Evolutionary conservation across 2,888 invertebrate species (phyloP).

Genomic region (Aelia acuminata): DNA sequence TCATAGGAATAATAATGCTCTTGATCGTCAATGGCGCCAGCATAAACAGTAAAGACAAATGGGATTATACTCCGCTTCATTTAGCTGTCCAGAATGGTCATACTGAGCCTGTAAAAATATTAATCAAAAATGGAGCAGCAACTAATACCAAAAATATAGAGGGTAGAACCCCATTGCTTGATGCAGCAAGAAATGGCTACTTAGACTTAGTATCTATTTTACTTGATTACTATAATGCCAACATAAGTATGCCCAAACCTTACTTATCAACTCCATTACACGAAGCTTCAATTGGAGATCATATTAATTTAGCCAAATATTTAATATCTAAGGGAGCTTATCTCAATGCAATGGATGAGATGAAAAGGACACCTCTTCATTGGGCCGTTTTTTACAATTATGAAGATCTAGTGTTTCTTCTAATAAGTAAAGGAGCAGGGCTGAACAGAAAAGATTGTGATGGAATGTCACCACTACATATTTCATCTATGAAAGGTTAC

Average conservation of each 20-base stretch:
- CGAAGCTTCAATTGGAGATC: slow-evolving; percentile 8
- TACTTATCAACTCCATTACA: slow-evolving; percentile 18
- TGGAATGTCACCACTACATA: slow-evolving; percentile 33
- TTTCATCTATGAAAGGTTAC: slow-evolving; percentile 36
- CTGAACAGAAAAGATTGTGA: slow-evolving; percentile 37
- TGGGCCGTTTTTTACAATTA: slow-evolving; percentile 41
- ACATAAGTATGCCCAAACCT: slow-evolving; percentile 16
- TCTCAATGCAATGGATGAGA: slow-evolving; percentile 36
- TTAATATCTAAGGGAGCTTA: not conserved
- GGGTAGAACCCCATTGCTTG: not conserved
- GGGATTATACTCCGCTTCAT: not conserved
- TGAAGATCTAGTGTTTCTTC: slow-evolving; percentile 13
- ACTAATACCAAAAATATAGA: slow-evolving; percentile 7
- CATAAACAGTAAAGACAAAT: slow-evolving; percentile 14
- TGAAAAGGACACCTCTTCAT: slow-evolving; percentile 37
- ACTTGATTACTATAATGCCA: not conserved
- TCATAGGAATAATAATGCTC: not conserved
- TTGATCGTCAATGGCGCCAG: slow-evolving; percentile 2
- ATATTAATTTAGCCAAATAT: not conserved
- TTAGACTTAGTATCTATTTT: not conserved
- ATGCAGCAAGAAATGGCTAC: slow-evolving; percentile 40
- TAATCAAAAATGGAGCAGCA: not conserved
- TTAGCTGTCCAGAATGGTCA: slow-evolving; percentile 32
- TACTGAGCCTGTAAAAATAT: not conserved
- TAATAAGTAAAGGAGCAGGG: slow-evolving; percentile 34